These are phyloP conservation scores for Bos javanicus DNA, from an alignment of 2,113 vertebrate genomes.

Conservation along the genomic window DNA sequence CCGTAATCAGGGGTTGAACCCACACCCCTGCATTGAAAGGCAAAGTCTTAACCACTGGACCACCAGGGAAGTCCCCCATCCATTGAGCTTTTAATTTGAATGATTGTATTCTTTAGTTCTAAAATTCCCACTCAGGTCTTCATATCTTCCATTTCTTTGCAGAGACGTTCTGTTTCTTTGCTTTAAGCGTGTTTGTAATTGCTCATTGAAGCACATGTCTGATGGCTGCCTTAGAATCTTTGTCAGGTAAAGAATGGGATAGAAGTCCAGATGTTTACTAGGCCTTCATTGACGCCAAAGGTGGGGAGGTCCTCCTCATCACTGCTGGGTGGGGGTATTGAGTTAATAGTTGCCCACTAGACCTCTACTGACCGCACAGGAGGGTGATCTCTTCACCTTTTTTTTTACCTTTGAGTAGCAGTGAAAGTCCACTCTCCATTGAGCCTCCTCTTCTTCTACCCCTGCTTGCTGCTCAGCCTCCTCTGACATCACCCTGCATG, in stretches of 20 bases:
- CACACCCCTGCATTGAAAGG: background rate
- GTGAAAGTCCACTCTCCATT: background rate
- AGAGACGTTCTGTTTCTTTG: background rate
- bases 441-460: too few species aligned
- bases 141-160: background rate
- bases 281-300: background rate
- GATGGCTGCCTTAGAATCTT: background rate
- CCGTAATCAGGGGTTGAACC: background rate
- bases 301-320: background rate
- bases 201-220: background rate
- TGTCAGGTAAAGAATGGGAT: background rate
- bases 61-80: background rate
- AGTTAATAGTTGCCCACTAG: background rate
- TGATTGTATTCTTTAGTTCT: background rate
- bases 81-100: background rate
- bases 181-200: background rate
- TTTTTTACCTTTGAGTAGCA: background rate
- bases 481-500: background rate
- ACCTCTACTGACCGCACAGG: background rate
- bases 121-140: background rate
- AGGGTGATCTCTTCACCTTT: background rate
- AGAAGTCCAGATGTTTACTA: background rate
- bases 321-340: background rate
- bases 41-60: background rate
- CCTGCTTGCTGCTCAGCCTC: background rate